Conservation (phyloP, 2,113 vertebrate species). For the Sebastes fasciatus region DNA sequence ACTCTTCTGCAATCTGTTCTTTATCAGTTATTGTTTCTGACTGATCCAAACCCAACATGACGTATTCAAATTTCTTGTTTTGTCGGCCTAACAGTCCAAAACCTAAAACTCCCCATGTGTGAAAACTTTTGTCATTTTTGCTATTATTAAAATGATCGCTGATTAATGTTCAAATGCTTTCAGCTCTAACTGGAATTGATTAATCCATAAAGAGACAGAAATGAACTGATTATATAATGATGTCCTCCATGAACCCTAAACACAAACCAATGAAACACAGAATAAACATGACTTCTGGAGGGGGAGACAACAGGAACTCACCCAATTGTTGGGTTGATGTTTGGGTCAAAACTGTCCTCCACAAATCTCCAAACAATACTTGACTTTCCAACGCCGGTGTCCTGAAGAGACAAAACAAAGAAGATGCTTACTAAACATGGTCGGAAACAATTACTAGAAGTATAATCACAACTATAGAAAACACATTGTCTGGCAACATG, state of each 20-base stretch:
- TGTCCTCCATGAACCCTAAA: not conserved
- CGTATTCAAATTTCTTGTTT: not conserved
- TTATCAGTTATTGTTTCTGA: no score
- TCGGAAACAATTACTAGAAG: conserved; percentile 4
- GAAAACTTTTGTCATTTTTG: not conserved
- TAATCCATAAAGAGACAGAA: not conserved
- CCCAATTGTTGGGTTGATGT: conserved; percentile 99
- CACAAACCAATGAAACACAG: not conserved
- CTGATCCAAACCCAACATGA: not conserved
- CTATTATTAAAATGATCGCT: not conserved
- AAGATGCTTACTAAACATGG: conserved; percentile 22
- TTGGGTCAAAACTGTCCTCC: conserved; percentile 96
- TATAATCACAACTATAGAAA: conserved; percentile 3
- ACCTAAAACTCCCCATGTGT: not conserved
- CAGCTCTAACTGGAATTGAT: not conserved
- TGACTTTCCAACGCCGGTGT: conserved; percentile 95
- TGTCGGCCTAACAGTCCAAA: no score
- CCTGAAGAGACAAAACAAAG: conserved; percentile 80
- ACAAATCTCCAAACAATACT: conserved; percentile 98
- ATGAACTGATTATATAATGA: not conserved
- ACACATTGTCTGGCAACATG: conserved; percentile 22
- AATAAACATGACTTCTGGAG: not conserved
- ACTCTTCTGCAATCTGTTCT: no score
- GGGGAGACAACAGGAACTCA: conserved; percentile 73
- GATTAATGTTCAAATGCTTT: not conserved